Percentiles rank a stretch among this genome's conserved stretches.
phyloP scores from a whole-genome alignment of 2,797 vertebrate genomes.

The Molossus alvarezi region DNA sequence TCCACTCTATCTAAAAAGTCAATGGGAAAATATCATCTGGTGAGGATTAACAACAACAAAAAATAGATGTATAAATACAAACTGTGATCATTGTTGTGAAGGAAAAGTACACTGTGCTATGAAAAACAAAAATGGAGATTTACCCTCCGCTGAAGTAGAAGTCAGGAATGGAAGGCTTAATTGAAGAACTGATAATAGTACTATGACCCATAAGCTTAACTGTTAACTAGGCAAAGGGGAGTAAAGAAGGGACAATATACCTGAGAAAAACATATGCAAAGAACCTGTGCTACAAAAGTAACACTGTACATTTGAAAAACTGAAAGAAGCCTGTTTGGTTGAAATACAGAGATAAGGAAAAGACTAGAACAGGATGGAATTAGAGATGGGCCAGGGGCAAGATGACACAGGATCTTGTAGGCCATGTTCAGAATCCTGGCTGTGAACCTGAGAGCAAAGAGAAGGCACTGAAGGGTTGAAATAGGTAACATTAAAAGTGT shows the following conservation, averaged over 20 bases:
- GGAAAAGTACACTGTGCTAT: not conserved
- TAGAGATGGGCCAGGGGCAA: not conserved
- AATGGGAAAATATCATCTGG: no score
- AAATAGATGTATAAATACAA: not conserved
- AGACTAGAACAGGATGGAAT: not conserved
- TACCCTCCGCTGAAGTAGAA: not conserved
- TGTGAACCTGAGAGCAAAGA: not conserved
- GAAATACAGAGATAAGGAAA: not conserved
- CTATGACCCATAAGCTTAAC: constrained; percentile 7
- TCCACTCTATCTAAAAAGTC: no score
- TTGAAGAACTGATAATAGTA: not conserved
- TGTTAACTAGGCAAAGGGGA: not conserved
- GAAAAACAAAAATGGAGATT: not conserved
- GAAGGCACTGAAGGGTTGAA: not conserved
- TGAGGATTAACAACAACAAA: no score
- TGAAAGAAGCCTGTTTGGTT: not conserved
- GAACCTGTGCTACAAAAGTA: not conserved
- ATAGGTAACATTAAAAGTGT: not conserved
- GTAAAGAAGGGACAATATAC: not conserved
- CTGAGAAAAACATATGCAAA: not conserved
- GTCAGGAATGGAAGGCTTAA: not conserved
- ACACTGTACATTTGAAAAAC: not conserved
- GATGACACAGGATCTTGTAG: not conserved
- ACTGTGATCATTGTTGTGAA: not conserved
- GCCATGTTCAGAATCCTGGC: not conserved